These are phyloP conservation scores for Meteorus colon DNA, from an alignment of 2,888 invertebrate species.

Conservation along the genomic window DNA sequence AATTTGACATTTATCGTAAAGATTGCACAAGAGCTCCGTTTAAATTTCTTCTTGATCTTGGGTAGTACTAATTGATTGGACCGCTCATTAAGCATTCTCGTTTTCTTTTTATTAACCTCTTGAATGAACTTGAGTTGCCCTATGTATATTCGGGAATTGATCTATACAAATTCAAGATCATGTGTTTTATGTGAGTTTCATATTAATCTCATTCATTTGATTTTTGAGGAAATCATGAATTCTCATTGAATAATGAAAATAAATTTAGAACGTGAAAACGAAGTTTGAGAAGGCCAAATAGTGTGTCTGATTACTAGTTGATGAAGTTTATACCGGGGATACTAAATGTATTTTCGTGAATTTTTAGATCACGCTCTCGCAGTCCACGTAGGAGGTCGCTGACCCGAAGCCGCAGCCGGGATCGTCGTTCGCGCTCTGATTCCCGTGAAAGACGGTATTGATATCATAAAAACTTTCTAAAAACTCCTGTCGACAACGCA, in stretches of 20 bases:
- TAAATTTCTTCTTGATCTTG: no score
- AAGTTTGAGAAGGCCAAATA: neutral
- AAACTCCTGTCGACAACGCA: neutral
- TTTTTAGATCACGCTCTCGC: slow-evolving; percentile 70
- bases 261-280: neutral
- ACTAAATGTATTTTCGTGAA: slow-evolving; percentile 32
- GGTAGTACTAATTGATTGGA: no score
- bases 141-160: neutral
- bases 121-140: neutral
- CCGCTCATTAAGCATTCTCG: neutral
- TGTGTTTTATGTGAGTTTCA: neutral
- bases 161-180: neutral
- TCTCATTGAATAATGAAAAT: neutral
- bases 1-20: no score
- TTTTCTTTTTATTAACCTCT: neutral
- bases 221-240: neutral
- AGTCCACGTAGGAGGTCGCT: slow-evolving; percentile 70
- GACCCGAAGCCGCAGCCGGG: slow-evolving; percentile 71
- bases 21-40: no score
- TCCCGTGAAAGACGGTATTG: slow-evolving; percentile 71
- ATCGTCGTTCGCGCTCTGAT: slow-evolving; percentile 71
- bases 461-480: neutral
- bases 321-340: neutral
- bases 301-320: neutral
- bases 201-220: neutral